Evolutionary conservation across 1,140 invertebrate genomes (phyloP).

Genomic region (Nephotettix cincticeps): DNA sequence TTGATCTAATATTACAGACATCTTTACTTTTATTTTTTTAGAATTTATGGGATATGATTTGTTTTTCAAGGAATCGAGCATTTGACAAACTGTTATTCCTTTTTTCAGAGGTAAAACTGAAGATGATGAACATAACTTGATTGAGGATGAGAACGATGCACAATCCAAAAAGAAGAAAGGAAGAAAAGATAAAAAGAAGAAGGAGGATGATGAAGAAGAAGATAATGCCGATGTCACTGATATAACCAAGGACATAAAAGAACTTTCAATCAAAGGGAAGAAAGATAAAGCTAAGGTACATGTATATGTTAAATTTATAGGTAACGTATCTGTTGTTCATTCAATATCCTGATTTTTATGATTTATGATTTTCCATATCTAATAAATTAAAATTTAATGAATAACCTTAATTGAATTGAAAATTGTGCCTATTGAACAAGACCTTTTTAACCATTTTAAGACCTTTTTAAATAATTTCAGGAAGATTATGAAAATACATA

Average conservation of each 20-base stretch:
- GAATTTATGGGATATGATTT: too few species aligned
- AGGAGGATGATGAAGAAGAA: slow-evolving; percentile 39
- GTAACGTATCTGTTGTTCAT: slow-evolving; percentile 34
- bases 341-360: background rate
- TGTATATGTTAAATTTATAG: slow-evolving; percentile 37
- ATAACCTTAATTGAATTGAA: slow-evolving; percentile 42
- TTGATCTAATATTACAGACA: too few species aligned
- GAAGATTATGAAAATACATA: background rate
- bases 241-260: slow-evolving; percentile 43
- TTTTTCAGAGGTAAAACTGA: slow-evolving; percentile 33
- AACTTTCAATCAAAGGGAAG: slow-evolving; percentile 43
- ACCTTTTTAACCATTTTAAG: background rate
- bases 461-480: background rate
- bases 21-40: too few species aligned
- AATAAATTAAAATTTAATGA: slow-evolving; percentile 44
- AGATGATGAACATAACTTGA: slow-evolving; percentile 37
- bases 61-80: too few species aligned
- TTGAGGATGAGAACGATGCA: slow-evolving; percentile 52
- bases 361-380: background rate
- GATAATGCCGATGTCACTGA: slow-evolving; percentile 43
- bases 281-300: slow-evolving; percentile 43
- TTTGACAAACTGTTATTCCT: too few species aligned
- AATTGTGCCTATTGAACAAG: background rate
- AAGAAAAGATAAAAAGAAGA: slow-evolving; percentile 39
- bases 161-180: slow-evolving; percentile 50